phyloP scores from a whole-genome alignment of 2,888 invertebrate species.

The Druceiella hillmani region DNA sequence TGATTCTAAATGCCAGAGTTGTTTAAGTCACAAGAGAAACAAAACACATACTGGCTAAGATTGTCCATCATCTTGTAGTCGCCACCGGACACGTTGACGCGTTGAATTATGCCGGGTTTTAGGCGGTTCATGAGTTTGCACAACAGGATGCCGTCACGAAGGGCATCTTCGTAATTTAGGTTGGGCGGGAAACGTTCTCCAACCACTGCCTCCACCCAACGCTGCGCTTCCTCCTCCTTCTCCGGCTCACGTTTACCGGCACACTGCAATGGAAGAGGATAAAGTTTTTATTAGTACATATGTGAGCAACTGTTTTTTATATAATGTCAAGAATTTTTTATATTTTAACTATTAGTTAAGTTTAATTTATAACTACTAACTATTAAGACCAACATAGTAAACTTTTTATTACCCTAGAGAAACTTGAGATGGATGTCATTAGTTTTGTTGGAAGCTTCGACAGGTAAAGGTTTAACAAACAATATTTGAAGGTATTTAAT shows the following conservation, averaged over 20 bases:
- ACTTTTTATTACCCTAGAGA: no score
- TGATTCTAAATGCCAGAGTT: no score
- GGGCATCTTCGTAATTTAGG: conserved; percentile 68
- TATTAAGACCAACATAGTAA: no score
- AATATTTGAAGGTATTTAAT: no score
- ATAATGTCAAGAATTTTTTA: no score
- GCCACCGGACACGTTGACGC: conserved; percentile 78
- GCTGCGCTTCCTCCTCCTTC: conserved; percentile 74
- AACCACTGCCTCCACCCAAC: conserved; percentile 79
- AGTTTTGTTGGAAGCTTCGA: no score
- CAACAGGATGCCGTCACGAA: conserved; percentile 78
- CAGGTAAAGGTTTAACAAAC: no score
- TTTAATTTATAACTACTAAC: no score
- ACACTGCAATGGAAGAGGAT: conserved; percentile 52
- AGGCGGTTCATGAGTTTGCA: conserved; percentile 89
- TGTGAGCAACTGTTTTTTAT: no score
- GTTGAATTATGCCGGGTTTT: conserved; percentile 76
- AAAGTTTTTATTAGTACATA: conserved; percentile 11
- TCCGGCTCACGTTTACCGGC: conserved; percentile 76
- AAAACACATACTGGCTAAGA: conserved; percentile 71
- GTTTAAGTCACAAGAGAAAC: conserved; percentile 62
- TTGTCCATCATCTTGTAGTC: conserved; percentile 98
- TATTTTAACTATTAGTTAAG: no score
- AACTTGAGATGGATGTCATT: no score
- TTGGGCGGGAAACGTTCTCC: conserved; percentile 71